A percentile compares a stretch with the other conserved stretches of the same genome.
Evolutionary conservation across 1,140 invertebrate species (phyloP).

Genomic region (Zaprionus lachaisei): DNA sequence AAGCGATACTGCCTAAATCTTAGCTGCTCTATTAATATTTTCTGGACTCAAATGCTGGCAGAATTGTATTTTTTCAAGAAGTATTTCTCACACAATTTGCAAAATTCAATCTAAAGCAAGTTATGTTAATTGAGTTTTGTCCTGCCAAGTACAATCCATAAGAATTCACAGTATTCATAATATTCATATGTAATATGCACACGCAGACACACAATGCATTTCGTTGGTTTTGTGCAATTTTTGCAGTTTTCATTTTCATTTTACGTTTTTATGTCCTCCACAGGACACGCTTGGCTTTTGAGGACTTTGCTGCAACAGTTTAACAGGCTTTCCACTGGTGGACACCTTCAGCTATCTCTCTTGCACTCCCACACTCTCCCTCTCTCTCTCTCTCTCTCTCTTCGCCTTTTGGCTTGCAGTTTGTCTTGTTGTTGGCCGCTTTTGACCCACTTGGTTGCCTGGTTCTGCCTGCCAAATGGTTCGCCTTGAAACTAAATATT

Average conservation of each 20-base stretch:
- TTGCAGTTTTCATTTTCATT: slow-evolving; percentile 19
- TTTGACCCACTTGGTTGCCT: slow-evolving; percentile 42
- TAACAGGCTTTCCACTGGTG: slow-evolving; percentile 29
- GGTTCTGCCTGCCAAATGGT: slow-evolving; percentile 33
- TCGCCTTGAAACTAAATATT: slow-evolving; percentile 51
- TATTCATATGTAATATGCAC: slow-evolving; percentile 6
- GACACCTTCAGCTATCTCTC: neutral
- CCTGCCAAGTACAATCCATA: neutral
- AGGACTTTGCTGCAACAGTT: slow-evolving; percentile 34
- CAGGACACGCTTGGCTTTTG: slow-evolving; percentile 23
- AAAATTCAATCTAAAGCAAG: neutral
- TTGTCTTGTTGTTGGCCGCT: slow-evolving; percentile 27
- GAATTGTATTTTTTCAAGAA: neutral
- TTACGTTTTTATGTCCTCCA: slow-evolving; percentile 5
- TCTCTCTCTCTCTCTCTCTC: neutral
- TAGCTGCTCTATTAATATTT: neutral
- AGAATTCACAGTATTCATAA: slow-evolving; percentile 4
- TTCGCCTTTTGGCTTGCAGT: neutral
- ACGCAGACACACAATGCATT: slow-evolving; percentile 3
- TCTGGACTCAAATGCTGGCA: neutral
- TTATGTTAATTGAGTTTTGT: slow-evolving; percentile 1
- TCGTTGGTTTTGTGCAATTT: slow-evolving; percentile 2
- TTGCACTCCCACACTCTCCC: neutral
- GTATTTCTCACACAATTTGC: neutral
- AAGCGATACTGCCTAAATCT: no score